phyloP scores from a whole-genome alignment of 2,113 vertebrate species.

The Pelecanoides urinatrix region DNA sequence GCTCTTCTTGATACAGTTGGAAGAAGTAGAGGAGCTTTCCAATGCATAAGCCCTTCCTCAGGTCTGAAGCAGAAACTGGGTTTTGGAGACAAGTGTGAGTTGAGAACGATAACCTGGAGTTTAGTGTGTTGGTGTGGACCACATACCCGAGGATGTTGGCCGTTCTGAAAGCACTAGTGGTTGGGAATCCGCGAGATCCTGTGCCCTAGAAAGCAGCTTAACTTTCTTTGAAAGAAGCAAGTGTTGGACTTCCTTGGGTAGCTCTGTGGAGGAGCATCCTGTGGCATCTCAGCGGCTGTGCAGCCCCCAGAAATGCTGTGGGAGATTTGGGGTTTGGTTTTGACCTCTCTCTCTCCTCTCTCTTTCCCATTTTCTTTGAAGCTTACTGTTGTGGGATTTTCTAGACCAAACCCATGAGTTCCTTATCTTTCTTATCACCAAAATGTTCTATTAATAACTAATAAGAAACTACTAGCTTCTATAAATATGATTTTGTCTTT shows the following conservation, averaged over 20 bases:
- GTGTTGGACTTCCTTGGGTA: not conserved
- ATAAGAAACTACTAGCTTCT: not conserved
- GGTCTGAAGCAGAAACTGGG: not conserved
- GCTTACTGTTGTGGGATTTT: not conserved
- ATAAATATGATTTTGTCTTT: not conserved
- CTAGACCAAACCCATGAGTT: not conserved
- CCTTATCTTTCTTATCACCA: not conserved
- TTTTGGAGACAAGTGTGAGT: not conserved
- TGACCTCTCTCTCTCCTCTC: not conserved
- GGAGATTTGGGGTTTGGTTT: not conserved
- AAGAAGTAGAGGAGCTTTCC: not conserved
- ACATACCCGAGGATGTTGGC: accelerated
- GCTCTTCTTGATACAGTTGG: not conserved
- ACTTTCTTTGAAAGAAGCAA: not conserved
- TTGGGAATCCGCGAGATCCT: not conserved
- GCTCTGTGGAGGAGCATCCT: not conserved
- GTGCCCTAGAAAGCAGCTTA: too few relatives aligned
- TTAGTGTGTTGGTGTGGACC: accelerated
- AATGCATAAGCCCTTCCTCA: not conserved
- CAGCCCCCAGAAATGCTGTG: not conserved
- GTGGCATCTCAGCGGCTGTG: not conserved
- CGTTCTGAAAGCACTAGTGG: not conserved
- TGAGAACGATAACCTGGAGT: not conserved
- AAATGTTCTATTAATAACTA: not conserved
- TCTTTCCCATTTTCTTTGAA: not conserved